Evolutionary conservation across 2,797 vertebrate genomes (phyloP).

Genomic region (Geotria australis): DNA sequence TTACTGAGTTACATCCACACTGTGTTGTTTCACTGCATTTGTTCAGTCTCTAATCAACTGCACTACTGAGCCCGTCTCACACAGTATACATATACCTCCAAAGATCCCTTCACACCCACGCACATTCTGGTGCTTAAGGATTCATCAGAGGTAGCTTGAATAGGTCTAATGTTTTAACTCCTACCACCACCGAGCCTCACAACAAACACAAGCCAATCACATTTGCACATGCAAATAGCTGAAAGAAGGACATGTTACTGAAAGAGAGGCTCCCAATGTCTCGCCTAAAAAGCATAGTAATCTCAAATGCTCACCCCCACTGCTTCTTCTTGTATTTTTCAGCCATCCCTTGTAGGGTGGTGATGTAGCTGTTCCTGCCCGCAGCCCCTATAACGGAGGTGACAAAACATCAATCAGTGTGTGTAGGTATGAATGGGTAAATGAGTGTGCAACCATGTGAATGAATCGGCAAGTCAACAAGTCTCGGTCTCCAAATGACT

Average conservation of each 20-base stretch:
- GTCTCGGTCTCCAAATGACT: too few relatives aligned
- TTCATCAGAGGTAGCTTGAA: background rate
- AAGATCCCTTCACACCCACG: too few relatives aligned
- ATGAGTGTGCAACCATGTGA: too few relatives aligned
- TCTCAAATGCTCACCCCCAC: conserved; percentile 45
- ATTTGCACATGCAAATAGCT: too few relatives aligned
- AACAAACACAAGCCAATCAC: too few relatives aligned
- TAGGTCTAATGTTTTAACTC: background rate
- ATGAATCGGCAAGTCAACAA: too few relatives aligned
- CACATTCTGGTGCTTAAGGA: background rate
- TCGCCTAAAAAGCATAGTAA: background rate
- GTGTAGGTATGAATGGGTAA: too few relatives aligned
- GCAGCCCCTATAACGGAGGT: conserved; percentile 25
- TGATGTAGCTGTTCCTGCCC: conserved; percentile 59
- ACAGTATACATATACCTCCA: too few relatives aligned
- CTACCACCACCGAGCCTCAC: background rate
- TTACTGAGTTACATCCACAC: too few relatives aligned
- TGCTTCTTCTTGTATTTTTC: conserved; percentile 97
- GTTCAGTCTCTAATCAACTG: too few relatives aligned
- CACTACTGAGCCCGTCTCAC: too few relatives aligned
- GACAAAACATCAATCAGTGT: background rate
- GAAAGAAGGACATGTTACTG: background rate
- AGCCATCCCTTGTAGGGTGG: conserved; percentile 59
- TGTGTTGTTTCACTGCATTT: too few relatives aligned
- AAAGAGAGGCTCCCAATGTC: background rate